These are phyloP conservation scores for Parthenolecanium corni DNA, from an alignment of 2,888 invertebrate genomes.

Conservation along the genomic window DNA sequence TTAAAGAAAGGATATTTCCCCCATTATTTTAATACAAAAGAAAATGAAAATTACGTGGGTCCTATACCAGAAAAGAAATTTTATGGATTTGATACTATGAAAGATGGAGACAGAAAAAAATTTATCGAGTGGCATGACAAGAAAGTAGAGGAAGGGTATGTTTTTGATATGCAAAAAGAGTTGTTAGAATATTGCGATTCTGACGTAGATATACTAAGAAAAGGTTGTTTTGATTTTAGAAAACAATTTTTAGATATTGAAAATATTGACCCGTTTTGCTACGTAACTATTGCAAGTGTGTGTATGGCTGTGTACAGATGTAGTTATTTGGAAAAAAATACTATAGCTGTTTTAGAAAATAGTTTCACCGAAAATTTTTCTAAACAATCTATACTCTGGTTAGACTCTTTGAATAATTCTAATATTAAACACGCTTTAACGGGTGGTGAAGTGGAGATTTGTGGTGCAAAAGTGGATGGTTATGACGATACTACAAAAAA, in stretches of 20 bases:
- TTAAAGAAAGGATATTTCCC: conserved; percentile 31
- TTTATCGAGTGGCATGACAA: conserved; percentile 32
- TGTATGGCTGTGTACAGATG: conserved; percentile 31
- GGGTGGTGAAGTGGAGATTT: conserved; percentile 30
- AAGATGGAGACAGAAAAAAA: conserved; percentile 17
- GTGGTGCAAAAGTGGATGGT: conserved; percentile 20
- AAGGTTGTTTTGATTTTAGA: conserved; percentile 30
- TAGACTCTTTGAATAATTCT: conserved; percentile 26
- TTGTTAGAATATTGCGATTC: conserved; percentile 3
- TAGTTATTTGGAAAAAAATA: conserved; percentile 20
- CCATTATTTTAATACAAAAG: conserved; percentile 32
- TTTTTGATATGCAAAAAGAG: conserved; percentile 29
- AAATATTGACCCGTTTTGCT: conserved; percentile 31
- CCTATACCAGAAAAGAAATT: conserved; percentile 32
- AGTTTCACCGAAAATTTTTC: conserved; percentile 29
- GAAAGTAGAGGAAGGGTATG: conserved; percentile 28
- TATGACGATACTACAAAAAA: conserved; percentile 13
- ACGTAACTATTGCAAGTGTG: conserved; percentile 31
- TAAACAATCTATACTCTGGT: conserved; percentile 30
- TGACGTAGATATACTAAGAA: conserved; percentile 20
- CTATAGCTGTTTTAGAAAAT: conserved; percentile 1
- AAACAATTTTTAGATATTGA: conserved; percentile 30
- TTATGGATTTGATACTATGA: conserved; percentile 31
- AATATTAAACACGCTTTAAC: conserved; percentile 33
- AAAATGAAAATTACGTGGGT: conserved; percentile 34